Evolutionary conservation across 2,797 vertebrate species (phyloP), one percentile per base, ranked within the genome.

Genomic region (Chloroceryle inda): DNA sequence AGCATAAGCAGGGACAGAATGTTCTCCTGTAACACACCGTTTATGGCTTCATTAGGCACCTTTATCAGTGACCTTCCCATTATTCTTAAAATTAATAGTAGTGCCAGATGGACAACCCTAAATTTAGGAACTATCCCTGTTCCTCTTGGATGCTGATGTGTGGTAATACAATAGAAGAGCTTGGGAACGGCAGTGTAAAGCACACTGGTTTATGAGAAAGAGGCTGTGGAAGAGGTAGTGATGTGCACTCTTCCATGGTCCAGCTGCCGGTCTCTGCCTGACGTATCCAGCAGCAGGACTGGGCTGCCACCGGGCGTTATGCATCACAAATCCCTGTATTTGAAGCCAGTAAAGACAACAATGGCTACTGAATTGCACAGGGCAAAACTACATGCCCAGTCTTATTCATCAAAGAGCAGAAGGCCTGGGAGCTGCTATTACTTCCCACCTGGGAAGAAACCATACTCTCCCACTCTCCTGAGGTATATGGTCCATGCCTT

Each of bases 261-360:
- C 67, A 61, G 89, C 55, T 81, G 58, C 74, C 0, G 0, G 31
- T 6, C 58, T 6, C 1, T n/a, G 52, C 56, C 72, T 63, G 55
- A 35, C 53, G 16, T 0, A 0, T 21, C 37, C 4, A 1, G 77
- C 53, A 86, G 26, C 0, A 0, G 44, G 58, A 76, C 78, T 26
- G 38, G 38, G 44, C 38, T 91, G 71, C 73, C 58, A 35, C 22
- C 1, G 24, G 38, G 27, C 8, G 17, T 44, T 62, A 31, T 73
- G 77, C 19, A 18, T 49, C 45, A 19, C 9, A 40, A 79, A 42
- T 10, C 50, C 12, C 13, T 45, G 21, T 31, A 56, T 24, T 44
- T 66, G 42, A 78, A 72, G 37, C 8, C 38, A 69, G 1, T 10
- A 44, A 76, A 85, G 37, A 71, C 23, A 68, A 27, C 0, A 1